Evolutionary conservation across 2,888 invertebrate genomes (phyloP), one percentile per base, ranked within the genome.

Genomic region (Mycalesis mineus): DNA sequence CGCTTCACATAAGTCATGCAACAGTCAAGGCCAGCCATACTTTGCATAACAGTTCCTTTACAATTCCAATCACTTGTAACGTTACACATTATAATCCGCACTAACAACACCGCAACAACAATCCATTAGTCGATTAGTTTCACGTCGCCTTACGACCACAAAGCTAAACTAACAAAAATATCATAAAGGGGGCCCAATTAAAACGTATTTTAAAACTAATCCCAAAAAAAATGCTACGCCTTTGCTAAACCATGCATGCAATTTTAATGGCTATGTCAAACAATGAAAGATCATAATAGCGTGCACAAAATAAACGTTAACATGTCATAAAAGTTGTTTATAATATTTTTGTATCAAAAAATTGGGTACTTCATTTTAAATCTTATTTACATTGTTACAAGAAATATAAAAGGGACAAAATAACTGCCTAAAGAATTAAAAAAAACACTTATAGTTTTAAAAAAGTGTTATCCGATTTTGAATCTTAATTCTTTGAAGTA

Each of bases 161-260:
- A 60, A 64, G 52, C 31, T 51, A 11, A 56, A 44, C 48, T 55
- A 61, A 40, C 58, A 53, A 60, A 14, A 52, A 62, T 61, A 52
- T 40, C 58, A 56, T 31, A 71, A 68, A 71, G 74, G 77, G 72
- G 68, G 57, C n/a, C 80, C 81, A 84, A 87, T 87, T 85, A 85
- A 82, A 82, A 71, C 68, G 73, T 75, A 78, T 78, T 86, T 85
- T 79, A 69, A 76, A 74, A 68, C 65, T 80, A 82, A 83, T 82
- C 79, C 73, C 67, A 71, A 69, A 15, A 17, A 22, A 51, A 2
- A 11, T 36, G n/a, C 17, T 13, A 37, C 28, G 2, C 29, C 13
- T 47, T 33, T 47, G 15, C n/a, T 15, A 7, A 47, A 45, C 33
- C 57, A 28, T 36, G 51, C 45, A 31, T 47, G 44, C 50, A 61